Percentiles rank a stretch among this genome's conserved stretches.
phyloP scores from a whole-genome alignment of 1,140 invertebrate genomes.

The Aethina tumida region DNA sequence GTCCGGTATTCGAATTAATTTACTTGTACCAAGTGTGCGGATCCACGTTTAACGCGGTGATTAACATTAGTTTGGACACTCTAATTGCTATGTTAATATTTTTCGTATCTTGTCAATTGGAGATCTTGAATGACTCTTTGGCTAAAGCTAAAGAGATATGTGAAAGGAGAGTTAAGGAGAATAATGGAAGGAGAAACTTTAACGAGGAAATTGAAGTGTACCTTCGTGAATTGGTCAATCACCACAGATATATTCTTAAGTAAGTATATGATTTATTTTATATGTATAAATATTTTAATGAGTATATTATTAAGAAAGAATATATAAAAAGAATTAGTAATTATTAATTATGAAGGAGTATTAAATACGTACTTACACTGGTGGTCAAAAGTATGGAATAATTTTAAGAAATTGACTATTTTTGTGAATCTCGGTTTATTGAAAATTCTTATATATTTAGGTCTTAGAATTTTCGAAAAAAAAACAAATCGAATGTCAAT shows the following conservation, averaged over 20 bases:
- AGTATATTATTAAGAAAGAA: too few relatives aligned
- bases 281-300: too few relatives aligned
- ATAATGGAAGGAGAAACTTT: background rate
- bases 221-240: constrained; percentile 3
- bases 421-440: too few relatives aligned
- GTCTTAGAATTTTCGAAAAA: too few relatives aligned
- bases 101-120: constrained; percentile 9
- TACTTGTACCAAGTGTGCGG: constrained; percentile 16
- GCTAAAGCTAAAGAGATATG: constrained; percentile 1
- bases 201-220: background rate
- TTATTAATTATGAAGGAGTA: too few relatives aligned
- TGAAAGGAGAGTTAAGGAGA: too few relatives aligned
- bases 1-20: constrained; percentile 17
- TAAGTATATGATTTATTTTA: background rate
- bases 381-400: too few relatives aligned
- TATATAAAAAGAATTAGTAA: too few relatives aligned
- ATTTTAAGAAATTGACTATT: too few relatives aligned
- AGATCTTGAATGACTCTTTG: constrained; percentile 5
- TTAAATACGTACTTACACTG: too few relatives aligned
- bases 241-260: constrained; percentile 8
- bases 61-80: constrained; percentile 14
- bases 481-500: too few relatives aligned
- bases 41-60: constrained; percentile 7
- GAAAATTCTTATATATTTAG: too few relatives aligned
- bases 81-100: constrained; percentile 11